Base-by-base conservation (phyloP, 92 coral and sea anemone genomes). In the Epizoanthus scotinus region DNA sequence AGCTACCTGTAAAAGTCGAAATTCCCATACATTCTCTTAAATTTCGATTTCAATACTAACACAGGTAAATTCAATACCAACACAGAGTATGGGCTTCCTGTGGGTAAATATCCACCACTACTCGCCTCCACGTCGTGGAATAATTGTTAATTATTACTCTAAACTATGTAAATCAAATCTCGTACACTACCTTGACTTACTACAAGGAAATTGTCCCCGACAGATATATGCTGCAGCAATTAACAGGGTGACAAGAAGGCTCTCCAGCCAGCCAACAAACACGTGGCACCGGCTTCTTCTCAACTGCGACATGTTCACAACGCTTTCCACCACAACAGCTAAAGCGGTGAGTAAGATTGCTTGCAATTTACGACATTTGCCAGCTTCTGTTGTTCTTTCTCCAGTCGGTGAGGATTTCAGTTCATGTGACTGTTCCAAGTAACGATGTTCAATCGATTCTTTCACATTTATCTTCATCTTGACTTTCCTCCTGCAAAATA, bases 191-290 rank as follows among this genome's bases (percentile, higher is more conserved):
- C 67, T 75, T 13, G 34, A 63, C 8, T 24, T 44, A 44, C 50
- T 20, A 29, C 38, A 27, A 38, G 20, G 69, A 13, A 75, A 8
- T 19, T 38, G 59, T 10, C 36, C 29, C 44, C 18, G 40, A 13
- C 67, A 75, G 2, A 36, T 3, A 75, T n/a, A 59, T 44, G 14
- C 50, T 15, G 12, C 67, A 2, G 34, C 47, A 26, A 61, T 19
- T 22, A 68, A 26, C 52, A 67, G 21, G 26, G 42, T 44, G 1
- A 44, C 61, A 27, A 84, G 17, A 42, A 66, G 74, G 67, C 83
- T 73, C 66, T 86, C 72, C 63, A 74, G 1, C 90, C 90, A 86
- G 9, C 67, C 62, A 58, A 56, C 71, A 84, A 86, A 86, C 17
- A 86, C 81, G 61, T 79, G 84, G 1, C 70, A 54, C 1, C 49